Evolutionary conservation across 2,797 vertebrate genomes (phyloP).

Genomic region (Thalassophryne amazonica): DNA sequence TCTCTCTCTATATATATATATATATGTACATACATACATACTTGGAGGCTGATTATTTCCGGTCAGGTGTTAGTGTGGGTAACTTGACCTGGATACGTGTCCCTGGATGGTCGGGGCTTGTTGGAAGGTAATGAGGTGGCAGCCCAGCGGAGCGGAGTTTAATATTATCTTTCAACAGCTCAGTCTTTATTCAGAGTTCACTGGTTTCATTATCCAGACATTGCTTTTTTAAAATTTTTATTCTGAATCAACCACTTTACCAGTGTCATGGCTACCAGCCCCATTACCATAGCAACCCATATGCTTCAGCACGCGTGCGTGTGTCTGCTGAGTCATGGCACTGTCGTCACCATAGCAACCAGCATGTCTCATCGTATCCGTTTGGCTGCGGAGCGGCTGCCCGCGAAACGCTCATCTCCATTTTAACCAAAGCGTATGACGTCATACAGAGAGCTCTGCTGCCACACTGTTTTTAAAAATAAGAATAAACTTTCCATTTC

Average conservation of each 20-base stretch:
- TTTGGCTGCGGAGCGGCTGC: background rate
- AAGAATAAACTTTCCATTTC: too few species aligned
- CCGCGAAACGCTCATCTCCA: too few species aligned
- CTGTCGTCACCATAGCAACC: slow-evolving; percentile 33
- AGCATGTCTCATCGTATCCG: background rate
- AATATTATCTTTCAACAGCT: too few species aligned
- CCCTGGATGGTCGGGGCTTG: slow-evolving; percentile 5
- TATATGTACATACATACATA: background rate
- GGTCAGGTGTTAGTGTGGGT: background rate
- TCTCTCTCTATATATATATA: background rate
- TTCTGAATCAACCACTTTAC: too few species aligned
- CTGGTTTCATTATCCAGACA: too few species aligned
- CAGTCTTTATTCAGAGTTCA: background rate
- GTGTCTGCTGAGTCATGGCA: slow-evolving; percentile 53
- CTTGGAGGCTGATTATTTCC: background rate
- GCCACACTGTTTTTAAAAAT: too few species aligned
- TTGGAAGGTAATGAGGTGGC: slow-evolving; percentile 8
- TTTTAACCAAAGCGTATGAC: too few species aligned
- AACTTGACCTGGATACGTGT: background rate
- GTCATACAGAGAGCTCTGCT: too few species aligned
- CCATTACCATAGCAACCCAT: too few species aligned
- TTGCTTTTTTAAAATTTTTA: too few species aligned
- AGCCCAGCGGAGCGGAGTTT: slow-evolving; percentile 42
- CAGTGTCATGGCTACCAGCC: too few species aligned
- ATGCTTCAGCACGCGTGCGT: too few species aligned